Evolutionary conservation across 2,888 invertebrate genomes (phyloP).

Genomic region (Cryptus armator): DNA sequence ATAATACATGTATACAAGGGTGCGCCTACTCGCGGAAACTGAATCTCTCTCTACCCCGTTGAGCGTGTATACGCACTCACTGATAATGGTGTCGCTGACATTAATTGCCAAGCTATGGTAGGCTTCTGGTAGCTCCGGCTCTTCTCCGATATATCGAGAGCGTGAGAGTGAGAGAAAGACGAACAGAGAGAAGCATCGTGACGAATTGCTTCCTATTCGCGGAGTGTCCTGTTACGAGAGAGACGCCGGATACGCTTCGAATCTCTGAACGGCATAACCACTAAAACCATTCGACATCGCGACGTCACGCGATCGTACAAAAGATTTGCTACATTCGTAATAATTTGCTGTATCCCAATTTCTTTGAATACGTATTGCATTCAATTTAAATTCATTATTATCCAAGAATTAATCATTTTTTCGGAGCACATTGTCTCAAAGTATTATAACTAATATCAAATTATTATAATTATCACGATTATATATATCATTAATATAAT

Average conservation of each 20-base stretch:
- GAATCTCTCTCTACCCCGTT: neutral
- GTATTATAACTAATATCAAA: too few species aligned
- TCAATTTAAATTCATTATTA: too few species aligned
- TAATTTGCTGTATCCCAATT: too few species aligned
- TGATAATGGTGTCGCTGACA: constrained; percentile 81
- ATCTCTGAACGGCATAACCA: neutral
- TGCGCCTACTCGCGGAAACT: constrained; percentile 11
- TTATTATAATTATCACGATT: too few species aligned
- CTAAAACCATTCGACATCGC: neutral
- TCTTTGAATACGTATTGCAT: too few species aligned
- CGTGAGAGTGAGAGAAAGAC: constrained; percentile 24
- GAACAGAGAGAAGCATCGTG: constrained; percentile 39
- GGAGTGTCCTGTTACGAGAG: constrained; percentile 49
- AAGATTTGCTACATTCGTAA: too few species aligned
- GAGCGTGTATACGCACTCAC: constrained; percentile 57
- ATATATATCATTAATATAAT: too few species aligned
- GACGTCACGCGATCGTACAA: too few species aligned
- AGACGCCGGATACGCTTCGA: constrained; percentile 27
- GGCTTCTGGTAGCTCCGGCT: too few species aligned
- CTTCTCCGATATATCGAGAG: constrained; percentile 20
- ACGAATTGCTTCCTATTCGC: constrained; percentile 58
- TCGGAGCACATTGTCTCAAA: too few species aligned
- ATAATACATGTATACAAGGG: neutral
- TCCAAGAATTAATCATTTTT: too few species aligned
- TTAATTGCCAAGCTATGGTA: constrained; percentile 79